A percentile compares a stretch with the other conserved stretches of the same genome.
phyloP scores from a whole-genome alignment of 2,113 vertebrate species.

The Petrocephalus zakoni region DNA sequence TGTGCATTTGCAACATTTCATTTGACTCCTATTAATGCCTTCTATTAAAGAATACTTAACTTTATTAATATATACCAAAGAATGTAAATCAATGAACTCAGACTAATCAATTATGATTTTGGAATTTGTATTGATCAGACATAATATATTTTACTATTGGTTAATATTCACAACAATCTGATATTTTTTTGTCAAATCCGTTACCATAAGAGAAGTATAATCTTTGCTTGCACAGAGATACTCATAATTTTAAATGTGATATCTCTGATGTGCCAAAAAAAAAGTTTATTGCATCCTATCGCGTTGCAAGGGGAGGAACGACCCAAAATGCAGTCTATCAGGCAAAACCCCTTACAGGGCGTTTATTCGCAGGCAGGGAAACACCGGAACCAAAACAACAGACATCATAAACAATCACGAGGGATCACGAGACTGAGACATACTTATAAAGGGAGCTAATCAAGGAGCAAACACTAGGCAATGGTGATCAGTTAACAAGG shows the following conservation, averaged over 20 bases:
- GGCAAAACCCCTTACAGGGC: too few relatives aligned
- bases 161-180: not conserved
- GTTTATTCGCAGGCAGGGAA: too few relatives aligned
- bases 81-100: not conserved
- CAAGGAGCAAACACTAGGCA: too few relatives aligned
- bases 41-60: not conserved
- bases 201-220: not conserved
- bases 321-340: too few relatives aligned
- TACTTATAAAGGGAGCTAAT: too few relatives aligned
- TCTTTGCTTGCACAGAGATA: not conserved
- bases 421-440: too few relatives aligned
- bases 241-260: not conserved
- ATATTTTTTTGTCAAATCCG: not conserved
- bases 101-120: not conserved
- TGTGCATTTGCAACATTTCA: not conserved
- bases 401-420: too few relatives aligned
- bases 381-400: too few relatives aligned
- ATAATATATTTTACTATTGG: not conserved
- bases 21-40: not conserved
- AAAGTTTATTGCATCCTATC: not conserved
- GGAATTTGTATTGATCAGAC: not conserved
- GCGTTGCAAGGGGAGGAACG: too few relatives aligned
- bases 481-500: too few relatives aligned
- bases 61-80: not conserved
- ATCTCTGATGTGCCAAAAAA: not conserved